These are phyloP conservation scores for Teinopalpus imperialis DNA, from an alignment of 2,888 invertebrate genomes.

Conservation along the genomic window DNA sequence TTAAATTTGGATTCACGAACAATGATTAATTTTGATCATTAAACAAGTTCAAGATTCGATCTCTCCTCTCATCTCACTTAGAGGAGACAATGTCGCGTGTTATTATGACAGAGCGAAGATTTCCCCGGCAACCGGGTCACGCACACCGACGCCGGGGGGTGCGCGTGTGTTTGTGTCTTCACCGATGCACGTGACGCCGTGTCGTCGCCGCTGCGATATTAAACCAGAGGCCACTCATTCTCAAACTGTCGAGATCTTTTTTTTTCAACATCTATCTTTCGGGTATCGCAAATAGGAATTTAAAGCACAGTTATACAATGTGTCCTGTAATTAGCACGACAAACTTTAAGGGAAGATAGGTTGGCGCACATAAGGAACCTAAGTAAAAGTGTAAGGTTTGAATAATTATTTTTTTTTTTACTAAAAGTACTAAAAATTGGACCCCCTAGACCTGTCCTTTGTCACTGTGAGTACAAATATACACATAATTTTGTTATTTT, in stretches of 20 bases:
- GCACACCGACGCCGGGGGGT: conserved; percentile 35
- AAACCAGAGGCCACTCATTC: conserved; percentile 51
- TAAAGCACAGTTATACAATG: no score
- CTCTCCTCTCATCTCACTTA: not conserved
- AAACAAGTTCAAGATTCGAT: conserved; percentile 5
- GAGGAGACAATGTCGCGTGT: conserved; percentile 12
- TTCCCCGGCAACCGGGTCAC: conserved; percentile 45
- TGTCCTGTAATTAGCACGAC: no score
- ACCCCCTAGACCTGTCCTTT: no score
- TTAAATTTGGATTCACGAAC: not conserved
- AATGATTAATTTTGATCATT: not conserved
- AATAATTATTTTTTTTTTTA: no score
- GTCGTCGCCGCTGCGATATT: conserved; percentile 70
- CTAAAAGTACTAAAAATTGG: no score
- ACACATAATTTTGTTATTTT: no score
- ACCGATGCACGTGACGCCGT: conserved; percentile 67
- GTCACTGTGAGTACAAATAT: no score
- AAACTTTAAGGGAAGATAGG: no score
- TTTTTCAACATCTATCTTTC: no score
- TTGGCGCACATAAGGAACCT: no score
- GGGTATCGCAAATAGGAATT: no score
- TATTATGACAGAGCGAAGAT: conserved; percentile 33
- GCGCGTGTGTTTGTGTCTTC: conserved; percentile 57
- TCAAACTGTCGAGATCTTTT: conserved; percentile 32
- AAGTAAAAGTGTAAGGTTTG: no score